Conservation (phyloP, 2,888 invertebrate species). For the Clepsis dumicolana region DNA sequence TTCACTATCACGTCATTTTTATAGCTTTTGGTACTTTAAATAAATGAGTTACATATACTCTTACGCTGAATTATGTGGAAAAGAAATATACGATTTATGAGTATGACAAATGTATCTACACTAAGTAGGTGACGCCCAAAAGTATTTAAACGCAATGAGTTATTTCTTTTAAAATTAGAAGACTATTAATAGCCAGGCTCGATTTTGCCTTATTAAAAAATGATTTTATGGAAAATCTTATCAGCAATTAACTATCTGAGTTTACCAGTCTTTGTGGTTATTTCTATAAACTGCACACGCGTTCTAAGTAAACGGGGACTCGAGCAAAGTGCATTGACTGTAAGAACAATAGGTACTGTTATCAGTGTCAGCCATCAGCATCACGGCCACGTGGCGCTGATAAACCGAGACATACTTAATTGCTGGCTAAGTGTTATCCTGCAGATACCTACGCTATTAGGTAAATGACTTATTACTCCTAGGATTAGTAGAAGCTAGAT, state of each 20-base stretch:
- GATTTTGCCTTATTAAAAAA: no score
- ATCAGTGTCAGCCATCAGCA: constrained; percentile 57
- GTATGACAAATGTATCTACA: background rate
- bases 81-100: background rate
- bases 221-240: no score
- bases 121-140: background rate
- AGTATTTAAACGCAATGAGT: background rate
- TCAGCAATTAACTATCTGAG: no score
- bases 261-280: no score
- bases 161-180: no score
- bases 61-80: background rate
- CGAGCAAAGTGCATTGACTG: constrained; percentile 63
- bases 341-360: constrained; percentile 60
- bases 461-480: background rate
- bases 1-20: constrained; percentile 7
- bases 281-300: constrained; percentile 10
- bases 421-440: constrained; percentile 21
- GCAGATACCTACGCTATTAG: constrained; percentile 5
- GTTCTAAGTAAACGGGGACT: constrained; percentile 25
- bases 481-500: no score
- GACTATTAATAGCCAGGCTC: no score
- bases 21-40: background rate
- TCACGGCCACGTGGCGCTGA: constrained; percentile 50
- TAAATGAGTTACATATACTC: background rate
- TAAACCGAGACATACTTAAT: constrained; percentile 38